phyloP scores from a whole-genome alignment of 2,113 vertebrate species.

The Puffinus mauretanicus region DNA sequence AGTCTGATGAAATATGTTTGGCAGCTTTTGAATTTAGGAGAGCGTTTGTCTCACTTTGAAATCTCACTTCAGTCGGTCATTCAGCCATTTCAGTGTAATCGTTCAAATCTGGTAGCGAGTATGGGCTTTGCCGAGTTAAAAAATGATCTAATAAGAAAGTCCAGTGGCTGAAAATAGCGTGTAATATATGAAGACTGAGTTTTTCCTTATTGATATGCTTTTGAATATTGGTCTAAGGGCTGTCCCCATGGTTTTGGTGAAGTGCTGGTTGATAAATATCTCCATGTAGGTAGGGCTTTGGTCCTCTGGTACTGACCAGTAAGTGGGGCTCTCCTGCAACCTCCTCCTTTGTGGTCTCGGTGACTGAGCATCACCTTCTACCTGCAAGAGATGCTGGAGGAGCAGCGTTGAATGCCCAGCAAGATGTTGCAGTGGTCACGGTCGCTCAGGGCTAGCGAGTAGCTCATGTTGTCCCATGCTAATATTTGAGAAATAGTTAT shows the following conservation, averaged over 20 bases:
- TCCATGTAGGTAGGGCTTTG: not conserved
- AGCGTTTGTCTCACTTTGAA: constrained; percentile 41
- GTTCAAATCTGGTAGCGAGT: not conserved
- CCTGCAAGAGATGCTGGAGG: not conserved
- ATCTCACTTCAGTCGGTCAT: not conserved
- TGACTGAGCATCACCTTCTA: not conserved
- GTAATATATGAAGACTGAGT: not conserved
- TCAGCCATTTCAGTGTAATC: not conserved
- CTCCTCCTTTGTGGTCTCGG: not conserved
- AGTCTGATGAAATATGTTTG: constrained; percentile 57
- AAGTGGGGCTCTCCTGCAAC: not conserved
- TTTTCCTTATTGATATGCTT: not conserved
- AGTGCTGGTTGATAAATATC: not conserved
- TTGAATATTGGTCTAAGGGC: not conserved
- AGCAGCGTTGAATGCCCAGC: no score
- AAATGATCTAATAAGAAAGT: not conserved
- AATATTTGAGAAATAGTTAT: no score
- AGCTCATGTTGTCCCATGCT: not conserved
- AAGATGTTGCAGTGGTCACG: not conserved
- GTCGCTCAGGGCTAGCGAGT: not conserved
- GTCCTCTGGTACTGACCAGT: not conserved
- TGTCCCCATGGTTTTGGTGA: not conserved
- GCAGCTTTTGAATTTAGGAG: constrained; percentile 48
- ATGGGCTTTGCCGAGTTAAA: not conserved
- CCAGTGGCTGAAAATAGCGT: not conserved